Evolutionary conservation across 1,140 invertebrate species (phyloP).

Genomic region (Papilio xuthus): DNA sequence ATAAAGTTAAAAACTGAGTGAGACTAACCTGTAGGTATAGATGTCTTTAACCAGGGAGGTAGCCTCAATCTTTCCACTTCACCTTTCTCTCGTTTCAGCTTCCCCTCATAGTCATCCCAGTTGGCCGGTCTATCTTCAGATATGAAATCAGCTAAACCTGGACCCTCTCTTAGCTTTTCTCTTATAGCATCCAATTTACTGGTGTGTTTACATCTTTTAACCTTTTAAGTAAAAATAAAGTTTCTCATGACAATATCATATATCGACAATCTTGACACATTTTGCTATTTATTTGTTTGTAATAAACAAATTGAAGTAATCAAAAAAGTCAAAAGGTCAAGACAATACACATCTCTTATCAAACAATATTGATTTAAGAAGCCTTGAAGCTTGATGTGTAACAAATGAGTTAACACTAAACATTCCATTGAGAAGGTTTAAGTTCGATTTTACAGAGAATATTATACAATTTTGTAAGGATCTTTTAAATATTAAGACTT

Average conservation of each 20-base stretch:
- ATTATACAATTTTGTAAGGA: no score
- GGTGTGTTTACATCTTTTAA: constrained; percentile 66
- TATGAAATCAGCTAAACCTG: constrained; percentile 85
- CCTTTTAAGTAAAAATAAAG: constrained; percentile 39
- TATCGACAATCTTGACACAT: background rate
- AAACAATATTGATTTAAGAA: background rate
- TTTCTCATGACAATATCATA: background rate
- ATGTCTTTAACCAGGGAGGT: constrained; percentile 98
- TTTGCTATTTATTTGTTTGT: background rate
- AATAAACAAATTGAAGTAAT: background rate
- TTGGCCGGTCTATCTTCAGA: constrained; percentile 82
- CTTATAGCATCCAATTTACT: constrained; percentile 80
- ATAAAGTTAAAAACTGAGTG: no score
- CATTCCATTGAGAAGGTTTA: no score
- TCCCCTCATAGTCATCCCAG: constrained; percentile 88
- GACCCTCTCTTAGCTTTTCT: constrained; percentile 84
- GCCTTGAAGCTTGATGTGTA: background rate
- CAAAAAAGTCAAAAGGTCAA: background rate
- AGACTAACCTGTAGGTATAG: constrained; percentile 91
- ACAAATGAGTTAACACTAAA: background rate
- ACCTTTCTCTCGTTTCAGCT: constrained; percentile 92
- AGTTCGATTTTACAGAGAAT: no score
- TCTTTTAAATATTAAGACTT: no score
- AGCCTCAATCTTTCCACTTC: constrained; percentile 91
- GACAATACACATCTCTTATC: background rate